Evolutionary conservation across 2,888 invertebrate species (phyloP), one percentile per base, ranked within the genome.

Genomic region (Eupithecia subfuscata): DNA sequence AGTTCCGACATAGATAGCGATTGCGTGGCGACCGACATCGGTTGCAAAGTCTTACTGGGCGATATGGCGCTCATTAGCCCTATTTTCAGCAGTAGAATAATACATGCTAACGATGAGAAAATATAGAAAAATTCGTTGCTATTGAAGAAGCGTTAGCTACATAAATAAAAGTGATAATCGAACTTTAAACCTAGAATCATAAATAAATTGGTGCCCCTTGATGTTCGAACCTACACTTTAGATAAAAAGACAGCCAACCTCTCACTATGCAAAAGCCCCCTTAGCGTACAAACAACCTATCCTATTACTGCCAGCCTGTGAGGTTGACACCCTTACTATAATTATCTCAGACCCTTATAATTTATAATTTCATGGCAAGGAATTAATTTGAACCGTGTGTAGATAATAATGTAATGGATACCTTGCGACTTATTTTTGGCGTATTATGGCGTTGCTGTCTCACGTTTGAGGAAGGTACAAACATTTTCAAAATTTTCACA

Each of bases 271-370:
- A 11, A 65, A 65, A 25, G 69, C 45, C n/a, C 22, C 11, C 11
- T 22, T 22, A 22, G 52, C 52, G 25, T 52, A 68, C 74, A 77
- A 77, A 75, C 77, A 77, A 71, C 56, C 75, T 71, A 52, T 77
- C 77, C 75, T 75, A 77, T 77, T 77, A 77, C 67, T 37, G 37
- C 14, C 43, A 14, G n/a, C 75, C 77, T 76, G 80, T 83, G 85
- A 85, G 85, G 85, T 81, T 86, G 85, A 83, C 80, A 79, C 79
- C 77, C 84, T 86, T 83, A 84, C 85, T 85, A 85, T 86, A 86
- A 86, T 86, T 84, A 86, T 86, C 80, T 81, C 80, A 84, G 82
- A 82, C 86, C 85, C 82, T 82, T 74, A 82, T 85, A 86, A 85
- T 85, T 86, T 83, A 84, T 85, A 85, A 84, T 84, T 83, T 80